A percentile compares a stretch with the other conserved stretches of the same genome.
phyloP scores from a whole-genome alignment of 1,140 invertebrate species.

The Drosophila sechellia region DNA sequence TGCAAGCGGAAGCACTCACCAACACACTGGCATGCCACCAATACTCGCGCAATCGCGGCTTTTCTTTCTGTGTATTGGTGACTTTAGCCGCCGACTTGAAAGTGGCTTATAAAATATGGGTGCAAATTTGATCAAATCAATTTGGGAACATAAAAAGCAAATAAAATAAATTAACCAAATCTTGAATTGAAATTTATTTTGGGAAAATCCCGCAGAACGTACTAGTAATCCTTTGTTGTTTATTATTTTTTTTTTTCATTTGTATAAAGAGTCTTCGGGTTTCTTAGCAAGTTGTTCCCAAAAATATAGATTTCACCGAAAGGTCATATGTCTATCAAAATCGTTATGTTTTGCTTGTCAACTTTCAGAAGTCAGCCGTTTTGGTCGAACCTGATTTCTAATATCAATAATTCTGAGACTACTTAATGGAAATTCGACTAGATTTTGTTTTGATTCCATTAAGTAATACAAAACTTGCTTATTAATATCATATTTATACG shows the following conservation, averaged over 20 bases:
- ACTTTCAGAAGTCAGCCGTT: constrained; percentile 13
- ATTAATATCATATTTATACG: constrained; percentile 20
- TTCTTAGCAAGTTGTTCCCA: constrained; percentile 4
- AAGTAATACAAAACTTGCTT: neutral
- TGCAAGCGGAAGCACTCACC: constrained; percentile 66
- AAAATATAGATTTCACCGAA: constrained; percentile 28
- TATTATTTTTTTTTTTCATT: constrained; percentile 8
- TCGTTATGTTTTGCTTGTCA: constrained; percentile 30
- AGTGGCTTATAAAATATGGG: constrained; percentile 32
- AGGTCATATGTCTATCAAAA: constrained; percentile 58
- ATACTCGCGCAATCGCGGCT: constrained; percentile 18
- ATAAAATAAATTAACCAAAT: constrained; percentile 52
- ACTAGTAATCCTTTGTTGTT: constrained; percentile 31
- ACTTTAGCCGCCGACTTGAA: constrained; percentile 7
- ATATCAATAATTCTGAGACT: constrained; percentile 29
- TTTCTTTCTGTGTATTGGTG: constrained; percentile 40
- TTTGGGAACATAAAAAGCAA: constrained; percentile 31
- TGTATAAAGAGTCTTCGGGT: constrained; percentile 20
- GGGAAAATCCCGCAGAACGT: constrained; percentile 61
- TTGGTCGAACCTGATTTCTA: constrained; percentile 45
- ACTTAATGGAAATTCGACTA: constrained; percentile 20
- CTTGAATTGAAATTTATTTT: constrained; percentile 47
- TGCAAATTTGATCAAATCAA: constrained; percentile 24
- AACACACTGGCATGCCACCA: constrained; percentile 36
- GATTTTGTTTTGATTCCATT: constrained; percentile 26